Conservation (phyloP, 1,140 invertebrate species). For the Anastatus disparis region DNA sequence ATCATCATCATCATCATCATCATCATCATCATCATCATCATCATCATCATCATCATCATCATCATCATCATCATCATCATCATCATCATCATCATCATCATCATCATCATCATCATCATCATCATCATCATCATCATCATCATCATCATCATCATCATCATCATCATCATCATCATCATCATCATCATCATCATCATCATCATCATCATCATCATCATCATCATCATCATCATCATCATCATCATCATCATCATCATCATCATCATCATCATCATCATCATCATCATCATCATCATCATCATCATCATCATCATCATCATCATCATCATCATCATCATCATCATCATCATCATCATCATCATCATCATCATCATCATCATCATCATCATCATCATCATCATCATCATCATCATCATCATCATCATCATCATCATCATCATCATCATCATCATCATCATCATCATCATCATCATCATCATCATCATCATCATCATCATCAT, state of each 20-base stretch:
- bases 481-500: neutral
- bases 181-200: slow-evolving; percentile 16
- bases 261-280: neutral
- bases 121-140: no score
- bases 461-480: neutral
- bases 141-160: no score
- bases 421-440: neutral
- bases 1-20: no score
- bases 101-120: no score
- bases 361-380: neutral
- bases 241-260: slow-evolving; percentile 39
- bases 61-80: no score
- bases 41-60: no score
- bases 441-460: neutral
- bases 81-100: no score
- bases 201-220: slow-evolving; percentile 28
- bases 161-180: no score
- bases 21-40: no score
- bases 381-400: neutral
- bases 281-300: neutral
- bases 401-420: neutral
- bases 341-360: neutral
- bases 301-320: neutral
- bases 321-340: neutral
- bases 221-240: slow-evolving; percentile 45